Percentiles rank a stretch among this genome's conserved stretches.
These are phyloP conservation scores for Oxyruncus cristatus DNA, from an alignment of 2,113 vertebrate genomes.

Conservation along the genomic window DNA sequence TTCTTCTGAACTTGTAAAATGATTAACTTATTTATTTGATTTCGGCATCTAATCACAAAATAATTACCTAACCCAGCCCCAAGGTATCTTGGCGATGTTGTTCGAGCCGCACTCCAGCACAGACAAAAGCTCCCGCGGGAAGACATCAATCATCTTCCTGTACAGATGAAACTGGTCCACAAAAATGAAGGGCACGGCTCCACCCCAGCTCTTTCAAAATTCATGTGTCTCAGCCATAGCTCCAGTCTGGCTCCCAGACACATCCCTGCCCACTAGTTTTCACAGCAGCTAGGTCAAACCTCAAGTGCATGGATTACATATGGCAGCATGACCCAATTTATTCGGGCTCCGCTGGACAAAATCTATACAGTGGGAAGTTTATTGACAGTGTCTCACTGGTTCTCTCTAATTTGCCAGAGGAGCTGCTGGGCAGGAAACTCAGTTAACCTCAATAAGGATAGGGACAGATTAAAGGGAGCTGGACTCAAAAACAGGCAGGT, in stretches of 20 bases:
- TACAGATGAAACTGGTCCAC: background rate
- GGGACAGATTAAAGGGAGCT: slow-evolving; percentile 1
- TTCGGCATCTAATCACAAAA: background rate
- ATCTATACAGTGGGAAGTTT: background rate
- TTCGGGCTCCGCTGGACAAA: background rate
- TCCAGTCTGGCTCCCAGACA: background rate
- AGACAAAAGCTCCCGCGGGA: background rate
- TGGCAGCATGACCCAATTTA: slow-evolving; percentile 34
- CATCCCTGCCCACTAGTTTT: background rate
- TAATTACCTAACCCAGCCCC: slow-evolving; percentile 1
- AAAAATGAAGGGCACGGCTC: background rate
- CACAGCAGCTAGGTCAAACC: slow-evolving; percentile 15
- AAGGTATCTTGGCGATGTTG: background rate
- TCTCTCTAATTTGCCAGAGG: slow-evolving; percentile 33
- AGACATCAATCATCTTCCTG: background rate
- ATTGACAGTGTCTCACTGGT: background rate
- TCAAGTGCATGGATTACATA: slow-evolving; percentile 1
- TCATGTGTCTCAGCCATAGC: background rate
- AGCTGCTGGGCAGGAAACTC: slow-evolving; percentile 37
- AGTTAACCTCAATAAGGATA: background rate
- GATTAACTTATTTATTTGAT: slow-evolving; percentile 5
- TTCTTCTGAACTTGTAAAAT: slow-evolving; percentile 5
- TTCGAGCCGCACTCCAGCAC: background rate
- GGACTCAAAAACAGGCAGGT: background rate
- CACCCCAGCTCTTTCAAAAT: slow-evolving; percentile 6